Evolutionary conservation across 2,797 vertebrate genomes (phyloP), one percentile per base, ranked within the genome.

Genomic region (Dicrostonyx torquatus): DNA sequence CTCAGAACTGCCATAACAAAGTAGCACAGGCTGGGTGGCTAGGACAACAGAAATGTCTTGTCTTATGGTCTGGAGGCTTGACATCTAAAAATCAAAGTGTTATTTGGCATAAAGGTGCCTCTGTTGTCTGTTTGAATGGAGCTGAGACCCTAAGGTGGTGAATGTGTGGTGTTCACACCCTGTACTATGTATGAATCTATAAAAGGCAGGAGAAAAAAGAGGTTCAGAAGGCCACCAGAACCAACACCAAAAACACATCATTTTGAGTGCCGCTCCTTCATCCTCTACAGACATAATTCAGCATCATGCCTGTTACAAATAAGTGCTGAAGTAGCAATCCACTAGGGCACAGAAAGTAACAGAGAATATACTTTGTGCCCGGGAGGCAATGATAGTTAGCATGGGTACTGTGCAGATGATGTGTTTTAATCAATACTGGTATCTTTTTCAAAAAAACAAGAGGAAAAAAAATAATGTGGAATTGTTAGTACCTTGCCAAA

Each of bases 401-500:
- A 53, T 13, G 20, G 24, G 24, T 3, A 5, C 62, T 94, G 2
- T 86, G 64, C 4, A 43, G 70, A 60, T 73, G 70, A 72, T 80
- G 29, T n/a, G 0, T 70, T 77, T 94, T 68, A 50, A 50, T 88
- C 29, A n/a, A 34, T 60, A 13, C 6, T 60, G 78, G 55, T 64
- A 89, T 92, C 58, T 66, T 66, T 48, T 90, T 90, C 34, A 92
- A n/a, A 94, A 94, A 18, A 92, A 75, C 43, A 94, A 76, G 31
- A 70, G 11, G 70, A 75, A 70, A 87, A 70, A 87, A 76, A 73
- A 20, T 50, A 66, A 43, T 75, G 24, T 45, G 11, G 8, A 77
- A 87, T 72, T 53, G 37, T 31, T 87, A 79, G 50, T 94, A 40
- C 11, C 7, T 86, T 73, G 66, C 14, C 58, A 50, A 58, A 24